A percentile compares a stretch with the other conserved stretches of the same genome.
Evolutionary conservation across 1,140 invertebrate genomes (phyloP).

Genomic region (Drosophila auraria): DNA sequence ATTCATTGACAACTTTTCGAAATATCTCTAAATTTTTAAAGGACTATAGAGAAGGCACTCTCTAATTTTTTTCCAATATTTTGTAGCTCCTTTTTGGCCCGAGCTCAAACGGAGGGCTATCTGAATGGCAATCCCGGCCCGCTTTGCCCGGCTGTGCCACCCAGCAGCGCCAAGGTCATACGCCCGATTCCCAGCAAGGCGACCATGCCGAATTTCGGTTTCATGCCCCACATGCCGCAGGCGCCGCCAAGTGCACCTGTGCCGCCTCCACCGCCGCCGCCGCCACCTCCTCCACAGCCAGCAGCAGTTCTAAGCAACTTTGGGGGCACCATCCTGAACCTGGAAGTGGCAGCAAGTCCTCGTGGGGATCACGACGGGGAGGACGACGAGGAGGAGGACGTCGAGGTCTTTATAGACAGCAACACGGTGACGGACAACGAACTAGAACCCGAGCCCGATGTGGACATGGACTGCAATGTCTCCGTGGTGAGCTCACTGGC

Average conservation of each 20-base stretch:
- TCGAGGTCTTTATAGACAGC: conserved; percentile 81
- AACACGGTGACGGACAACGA: conserved; percentile 85
- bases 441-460: conserved; percentile 48
- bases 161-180: conserved; percentile 63
- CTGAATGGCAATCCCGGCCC: conserved; percentile 54
- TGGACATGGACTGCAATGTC: conserved; percentile 63
- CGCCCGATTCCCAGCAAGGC: conserved; percentile 83
- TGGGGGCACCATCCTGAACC: not conserved
- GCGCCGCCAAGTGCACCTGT: conserved; percentile 19
- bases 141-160: conserved; percentile 20
- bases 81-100: conserved; percentile 85
- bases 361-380: conserved; percentile 3
- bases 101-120: conserved; percentile 83
- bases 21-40: no score
- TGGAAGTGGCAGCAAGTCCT: not conserved
- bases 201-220: conserved; percentile 75
- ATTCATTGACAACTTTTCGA: not conserved
- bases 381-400: conserved; percentile 70
- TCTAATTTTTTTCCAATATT: not conserved
- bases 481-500: conserved; percentile 75
- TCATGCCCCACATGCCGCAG: conserved; percentile 45
- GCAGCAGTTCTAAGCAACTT: conserved; percentile 17
- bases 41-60: not conserved
- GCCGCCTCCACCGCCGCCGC: conserved; percentile 1
- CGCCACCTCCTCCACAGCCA: not conserved